Evolutionary conservation across 2,113 vertebrate genomes (phyloP), one percentile per base, ranked within the genome.

Genomic region (Corvus moneduloides): DNA sequence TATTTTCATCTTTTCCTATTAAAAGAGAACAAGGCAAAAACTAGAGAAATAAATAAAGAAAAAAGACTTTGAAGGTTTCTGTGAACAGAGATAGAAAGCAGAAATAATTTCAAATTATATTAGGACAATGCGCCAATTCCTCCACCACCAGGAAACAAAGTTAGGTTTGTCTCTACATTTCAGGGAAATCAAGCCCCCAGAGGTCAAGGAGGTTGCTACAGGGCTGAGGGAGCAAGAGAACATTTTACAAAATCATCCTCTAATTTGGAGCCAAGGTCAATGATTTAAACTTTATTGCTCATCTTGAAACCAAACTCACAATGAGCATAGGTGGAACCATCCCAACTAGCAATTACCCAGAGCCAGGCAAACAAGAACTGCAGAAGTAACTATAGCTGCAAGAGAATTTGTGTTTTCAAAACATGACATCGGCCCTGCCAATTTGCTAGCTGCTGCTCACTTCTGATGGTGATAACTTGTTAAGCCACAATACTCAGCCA

Each of bases 331-430:
- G 90, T 96, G 94, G 91, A 93, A 85, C 52, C 83, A 90, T 71
- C 87, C 88, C 90, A 94, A 94, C 84, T 49, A 92, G 86, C 90
- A 97, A 91, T 96, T 97, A 96, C 48, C 52, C 66, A 78, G 69
- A 91, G 85, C 43, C 85, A 89, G 49, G 64, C 82, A 95, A 83
- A 56, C 48, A 84, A 86, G 64, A 95, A 61, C 85, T 74, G 55
- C 58, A 88, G 62, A 92, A 95, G 37, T 67, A 93, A 75, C 84
- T 84, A 72, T 32, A 75, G 77, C 71, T 95, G 62, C 66, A 39
- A 39, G 59, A 33, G 72, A 90, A 90, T 67, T 69, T n/a, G 37
- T 52, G 76, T 88, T 92, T 94, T 77, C 64, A 86, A 80, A 83
- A 51, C 59, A 85, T 24, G 73, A 49, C 58, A 85, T 46, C 43